phyloP scores from a whole-genome alignment of 2,797 vertebrate genomes.

The Catharus ustulatus region DNA sequence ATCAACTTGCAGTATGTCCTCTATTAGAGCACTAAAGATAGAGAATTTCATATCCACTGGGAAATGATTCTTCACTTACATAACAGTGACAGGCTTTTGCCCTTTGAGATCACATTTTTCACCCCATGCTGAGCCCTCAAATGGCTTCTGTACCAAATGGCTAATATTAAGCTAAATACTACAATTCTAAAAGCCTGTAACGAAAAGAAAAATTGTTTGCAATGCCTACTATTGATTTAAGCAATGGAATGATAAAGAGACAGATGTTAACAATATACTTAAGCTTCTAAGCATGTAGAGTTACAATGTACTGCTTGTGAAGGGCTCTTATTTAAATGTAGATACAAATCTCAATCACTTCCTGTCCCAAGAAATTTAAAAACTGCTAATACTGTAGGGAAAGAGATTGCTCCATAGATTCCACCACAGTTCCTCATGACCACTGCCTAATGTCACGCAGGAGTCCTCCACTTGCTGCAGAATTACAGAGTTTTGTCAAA shows the following conservation, averaged over 20 bases:
- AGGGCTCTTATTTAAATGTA: conserved; percentile 66
- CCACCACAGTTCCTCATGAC: conserved; percentile 3
- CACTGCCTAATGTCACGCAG: conserved; percentile 31
- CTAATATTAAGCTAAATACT: conserved; percentile 51
- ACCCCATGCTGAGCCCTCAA: conserved; percentile 51
- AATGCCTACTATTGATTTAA: conserved; percentile 50
- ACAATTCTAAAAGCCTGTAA: conserved; percentile 42
- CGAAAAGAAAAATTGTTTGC: conserved; percentile 44
- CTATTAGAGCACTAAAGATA: conserved; percentile 74
- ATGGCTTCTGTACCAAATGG: conserved; percentile 61
- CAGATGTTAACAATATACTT: conserved; percentile 71
- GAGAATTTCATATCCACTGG: conserved; percentile 63
- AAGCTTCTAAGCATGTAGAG: conserved; percentile 50
- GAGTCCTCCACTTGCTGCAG: conserved; percentile 28
- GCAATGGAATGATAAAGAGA: conserved; percentile 67
- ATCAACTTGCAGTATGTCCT: conserved; percentile 79
- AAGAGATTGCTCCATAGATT: conserved; percentile 13
- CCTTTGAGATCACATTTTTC: conserved; percentile 69
- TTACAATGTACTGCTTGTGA: conserved; percentile 67
- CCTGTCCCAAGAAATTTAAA: conserved; percentile 35
- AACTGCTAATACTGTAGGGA: conserved; percentile 24
- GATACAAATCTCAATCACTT: conserved; percentile 25
- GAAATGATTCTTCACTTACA: conserved; percentile 67
- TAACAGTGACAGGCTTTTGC: conserved; percentile 68
- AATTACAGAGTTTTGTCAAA: conserved; percentile 69